phyloP scores from a whole-genome alignment of 2,113 vertebrate genomes.

The cattle (Bos taurus) region DNA sequence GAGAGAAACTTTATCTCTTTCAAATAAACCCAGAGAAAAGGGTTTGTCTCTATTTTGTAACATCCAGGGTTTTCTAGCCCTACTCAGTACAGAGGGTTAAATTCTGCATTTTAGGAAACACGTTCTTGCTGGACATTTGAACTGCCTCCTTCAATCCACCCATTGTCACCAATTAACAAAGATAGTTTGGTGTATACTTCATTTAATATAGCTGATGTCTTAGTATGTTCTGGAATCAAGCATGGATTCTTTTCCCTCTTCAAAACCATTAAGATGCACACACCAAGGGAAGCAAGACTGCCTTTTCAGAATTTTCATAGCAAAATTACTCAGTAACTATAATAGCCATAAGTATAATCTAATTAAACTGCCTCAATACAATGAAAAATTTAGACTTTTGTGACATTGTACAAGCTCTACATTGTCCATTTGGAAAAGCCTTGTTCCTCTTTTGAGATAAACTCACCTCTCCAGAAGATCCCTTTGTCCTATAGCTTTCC shows the following conservation, averaged over 20 bases:
- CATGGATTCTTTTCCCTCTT: not conserved
- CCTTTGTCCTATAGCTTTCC: not conserved
- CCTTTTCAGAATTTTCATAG: not conserved
- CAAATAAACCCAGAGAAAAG: not conserved
- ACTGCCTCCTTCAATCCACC: not conserved
- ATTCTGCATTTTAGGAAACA: not conserved
- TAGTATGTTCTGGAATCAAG: not conserved
- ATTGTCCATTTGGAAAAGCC: not conserved
- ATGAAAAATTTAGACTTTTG: not conserved
- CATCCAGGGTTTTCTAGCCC: not conserved
- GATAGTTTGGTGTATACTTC: not conserved
- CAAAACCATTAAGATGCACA: not conserved
- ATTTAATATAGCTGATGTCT: not conserved
- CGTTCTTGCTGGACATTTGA: not conserved
- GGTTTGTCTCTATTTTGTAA: not conserved
- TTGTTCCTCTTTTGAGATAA: not conserved
- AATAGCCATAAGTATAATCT: not conserved
- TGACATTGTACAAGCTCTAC: not conserved
- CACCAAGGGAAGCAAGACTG: not conserved
- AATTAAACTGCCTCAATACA: not conserved
- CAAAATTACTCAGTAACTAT: not conserved
- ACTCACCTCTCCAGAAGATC: not conserved
- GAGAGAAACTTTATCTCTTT: not conserved
- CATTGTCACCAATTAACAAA: not conserved
- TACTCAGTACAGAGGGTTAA: not conserved